A percentile compares a stretch with the other conserved stretches of the same genome.
These are phyloP conservation scores for Dendrolimus kikuchii DNA, from an alignment of 1,140 invertebrate genomes.

Conservation along the genomic window DNA sequence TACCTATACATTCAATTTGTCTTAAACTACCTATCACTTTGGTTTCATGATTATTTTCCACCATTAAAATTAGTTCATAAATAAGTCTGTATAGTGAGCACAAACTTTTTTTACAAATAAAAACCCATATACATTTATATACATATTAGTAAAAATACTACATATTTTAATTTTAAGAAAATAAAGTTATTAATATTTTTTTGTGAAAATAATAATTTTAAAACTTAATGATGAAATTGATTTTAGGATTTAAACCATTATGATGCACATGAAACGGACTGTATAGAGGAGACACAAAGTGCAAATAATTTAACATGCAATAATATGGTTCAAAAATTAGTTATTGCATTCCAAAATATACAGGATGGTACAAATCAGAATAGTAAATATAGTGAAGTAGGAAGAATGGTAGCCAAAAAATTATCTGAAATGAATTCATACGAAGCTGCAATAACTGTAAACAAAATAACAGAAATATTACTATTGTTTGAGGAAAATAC, in stretches of 20 bases:
- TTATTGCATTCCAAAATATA: conserved; percentile 37
- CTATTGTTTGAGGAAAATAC: conserved; percentile 46
- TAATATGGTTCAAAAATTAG: conserved; percentile 36
- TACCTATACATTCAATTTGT: too few species aligned
- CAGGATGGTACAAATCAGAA: conserved; percentile 52
- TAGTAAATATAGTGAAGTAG: conserved; percentile 36
- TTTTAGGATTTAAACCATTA: not conserved
- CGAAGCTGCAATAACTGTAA: conserved; percentile 36
- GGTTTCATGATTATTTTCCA: too few species aligned
- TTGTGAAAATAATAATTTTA: too few species aligned
- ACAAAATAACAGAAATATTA: conserved; percentile 51
- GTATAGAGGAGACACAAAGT: conserved; percentile 12
- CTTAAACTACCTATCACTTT: too few species aligned
- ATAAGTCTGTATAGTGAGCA: too few species aligned
- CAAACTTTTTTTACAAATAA: too few species aligned
- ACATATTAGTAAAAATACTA: too few species aligned
- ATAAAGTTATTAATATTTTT: too few species aligned
- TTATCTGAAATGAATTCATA: conserved; percentile 43
- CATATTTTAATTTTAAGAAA: too few species aligned
- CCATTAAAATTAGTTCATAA: too few species aligned
- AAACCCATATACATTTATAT: too few species aligned
- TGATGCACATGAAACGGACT: not conserved
- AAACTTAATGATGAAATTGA: too few species aligned
- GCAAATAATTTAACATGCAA: conserved; percentile 25
- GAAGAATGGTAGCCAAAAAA: conserved; percentile 34